Evolutionary conservation across 2,888 invertebrate species (phyloP).

Genomic region (Metalampra italica): DNA sequence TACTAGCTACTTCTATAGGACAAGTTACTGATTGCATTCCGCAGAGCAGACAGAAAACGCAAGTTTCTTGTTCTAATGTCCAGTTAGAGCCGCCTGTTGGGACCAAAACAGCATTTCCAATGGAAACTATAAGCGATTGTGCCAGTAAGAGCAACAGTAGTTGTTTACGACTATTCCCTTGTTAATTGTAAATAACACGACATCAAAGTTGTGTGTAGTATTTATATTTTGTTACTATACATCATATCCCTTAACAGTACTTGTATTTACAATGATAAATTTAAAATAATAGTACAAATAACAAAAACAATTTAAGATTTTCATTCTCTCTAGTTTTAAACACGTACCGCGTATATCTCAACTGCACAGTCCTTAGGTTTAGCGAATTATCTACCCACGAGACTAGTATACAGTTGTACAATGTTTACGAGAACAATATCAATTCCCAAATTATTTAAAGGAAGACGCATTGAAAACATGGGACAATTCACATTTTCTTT

Average conservation of each 20-base stretch:
- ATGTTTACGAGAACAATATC: constrained; percentile 18
- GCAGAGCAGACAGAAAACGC: constrained; percentile 1
- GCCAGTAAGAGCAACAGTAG: background rate
- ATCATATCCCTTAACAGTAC: constrained; percentile 67
- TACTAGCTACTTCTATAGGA: constrained; percentile 35
- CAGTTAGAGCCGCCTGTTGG: background rate
- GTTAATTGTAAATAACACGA: constrained; percentile 35
- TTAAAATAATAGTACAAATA: constrained; percentile 65
- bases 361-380: constrained; percentile 39
- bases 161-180: background rate
- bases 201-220: constrained; percentile 49
- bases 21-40: constrained; percentile 22
- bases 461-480: constrained; percentile 54
- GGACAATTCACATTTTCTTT: constrained; percentile 30
- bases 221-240: constrained; percentile 76
- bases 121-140: background rate
- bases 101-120: background rate
- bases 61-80: background rate
- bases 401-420: constrained; percentile 49
- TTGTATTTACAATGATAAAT: constrained; percentile 64
- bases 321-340: constrained; percentile 41
- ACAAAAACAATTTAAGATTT: constrained; percentile 70
- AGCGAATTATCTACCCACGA: constrained; percentile 29
- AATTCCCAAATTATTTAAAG: constrained; percentile 30
- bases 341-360: constrained; percentile 42